These are phyloP conservation scores for Malurus leucopterus DNA, from an alignment of 2,797 vertebrate genomes.

Conservation along the genomic window DNA sequence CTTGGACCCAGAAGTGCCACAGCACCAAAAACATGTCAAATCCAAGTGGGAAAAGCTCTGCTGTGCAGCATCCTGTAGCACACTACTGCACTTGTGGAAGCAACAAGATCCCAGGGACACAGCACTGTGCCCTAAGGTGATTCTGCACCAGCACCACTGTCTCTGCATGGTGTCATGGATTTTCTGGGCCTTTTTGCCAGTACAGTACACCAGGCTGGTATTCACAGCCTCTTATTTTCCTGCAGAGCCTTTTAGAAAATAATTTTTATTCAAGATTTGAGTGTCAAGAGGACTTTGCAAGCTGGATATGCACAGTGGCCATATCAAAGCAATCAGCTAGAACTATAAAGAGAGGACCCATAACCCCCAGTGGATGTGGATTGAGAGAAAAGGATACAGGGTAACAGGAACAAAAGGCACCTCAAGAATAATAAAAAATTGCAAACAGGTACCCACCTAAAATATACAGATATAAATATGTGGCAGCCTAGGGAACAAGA, in stretches of 20 bases:
- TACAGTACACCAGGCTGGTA: not conserved
- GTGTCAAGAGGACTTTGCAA: not conserved
- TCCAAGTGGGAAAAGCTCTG: not conserved
- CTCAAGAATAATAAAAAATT: not conserved
- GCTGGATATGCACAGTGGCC: not conserved
- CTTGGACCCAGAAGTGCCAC: not conserved
- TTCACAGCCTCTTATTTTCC: not conserved
- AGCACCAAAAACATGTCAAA: fast-evolving
- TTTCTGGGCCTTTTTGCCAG: not conserved
- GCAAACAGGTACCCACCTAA: not conserved
- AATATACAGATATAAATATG: not conserved
- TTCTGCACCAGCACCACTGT: not conserved
- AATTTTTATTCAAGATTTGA: not conserved
- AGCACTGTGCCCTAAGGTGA: not conserved
- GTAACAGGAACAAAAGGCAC: not conserved
- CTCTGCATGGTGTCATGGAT: fast-evolving
- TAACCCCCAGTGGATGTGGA: not conserved
- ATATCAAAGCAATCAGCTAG: not conserved
- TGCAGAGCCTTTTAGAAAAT: not conserved
- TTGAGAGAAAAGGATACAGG: not conserved
- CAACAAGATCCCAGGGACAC: not conserved
- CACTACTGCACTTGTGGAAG: not conserved
- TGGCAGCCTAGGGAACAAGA: not conserved
- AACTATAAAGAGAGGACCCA: not conserved
- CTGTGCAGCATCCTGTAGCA: not conserved